A percentile compares a stretch with the other conserved stretches of the same genome.
Evolutionary conservation across 2,888 invertebrate genomes (phyloP).

Genomic region (Idaea straminata): DNA sequence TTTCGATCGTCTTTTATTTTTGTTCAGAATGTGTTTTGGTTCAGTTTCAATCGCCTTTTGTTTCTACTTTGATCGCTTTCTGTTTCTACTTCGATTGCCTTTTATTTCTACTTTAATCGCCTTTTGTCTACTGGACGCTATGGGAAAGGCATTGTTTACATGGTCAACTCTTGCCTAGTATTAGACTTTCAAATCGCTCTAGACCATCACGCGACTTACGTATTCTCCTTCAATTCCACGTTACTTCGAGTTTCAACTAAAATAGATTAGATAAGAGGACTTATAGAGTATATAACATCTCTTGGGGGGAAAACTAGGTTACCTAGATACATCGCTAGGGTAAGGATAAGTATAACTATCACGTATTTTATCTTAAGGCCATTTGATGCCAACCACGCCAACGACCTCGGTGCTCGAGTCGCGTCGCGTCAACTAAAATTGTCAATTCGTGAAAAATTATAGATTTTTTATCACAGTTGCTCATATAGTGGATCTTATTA

Average conservation of each 20-base stretch:
- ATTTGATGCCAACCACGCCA: not conserved
- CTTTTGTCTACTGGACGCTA: too few relatives aligned
- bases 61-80: too few relatives aligned
- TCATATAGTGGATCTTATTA: too few relatives aligned
- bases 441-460: too few relatives aligned
- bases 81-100: too few relatives aligned
- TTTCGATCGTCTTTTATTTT: too few relatives aligned
- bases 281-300: not conserved
- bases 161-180: constrained; percentile 4
- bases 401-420: too few relatives aligned
- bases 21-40: too few relatives aligned
- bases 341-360: not conserved
- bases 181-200: constrained; percentile 28
- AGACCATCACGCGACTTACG: constrained; percentile 20
- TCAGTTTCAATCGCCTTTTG: too few relatives aligned
- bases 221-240: constrained; percentile 15
- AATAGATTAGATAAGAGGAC: not conserved
- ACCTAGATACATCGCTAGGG: not conserved
- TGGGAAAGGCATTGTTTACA: not conserved
- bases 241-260: not conserved
- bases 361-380: not conserved
- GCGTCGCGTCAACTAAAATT: too few relatives aligned
- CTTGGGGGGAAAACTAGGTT: not conserved
- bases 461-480: too few relatives aligned
- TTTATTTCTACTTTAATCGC: too few relatives aligned